Evolutionary conservation across 1,140 invertebrate genomes (phyloP).

Genomic region (Drosophila hydei): DNA sequence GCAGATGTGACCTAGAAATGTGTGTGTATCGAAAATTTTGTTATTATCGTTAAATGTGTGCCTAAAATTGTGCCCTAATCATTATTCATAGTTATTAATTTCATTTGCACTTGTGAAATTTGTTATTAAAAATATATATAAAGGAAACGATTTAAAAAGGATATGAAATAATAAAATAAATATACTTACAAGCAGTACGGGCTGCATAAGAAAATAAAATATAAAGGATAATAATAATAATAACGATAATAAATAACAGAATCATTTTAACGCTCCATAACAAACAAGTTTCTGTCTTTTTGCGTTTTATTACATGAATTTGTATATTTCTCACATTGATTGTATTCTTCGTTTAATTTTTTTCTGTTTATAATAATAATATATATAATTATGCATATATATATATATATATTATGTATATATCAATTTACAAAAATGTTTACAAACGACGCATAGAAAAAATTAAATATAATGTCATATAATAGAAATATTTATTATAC

Average conservation of each 20-base stretch:
- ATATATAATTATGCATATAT: constrained; percentile 1
- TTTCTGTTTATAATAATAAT: constrained; percentile 22
- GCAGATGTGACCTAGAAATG: constrained; percentile 3
- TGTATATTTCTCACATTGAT: constrained; percentile 78
- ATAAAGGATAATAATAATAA: constrained; percentile 28
- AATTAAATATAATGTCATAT: constrained; percentile 55
- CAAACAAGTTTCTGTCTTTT: constrained; percentile 71
- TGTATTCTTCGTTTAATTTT: constrained; percentile 42
- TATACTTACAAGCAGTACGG: constrained; percentile 76
- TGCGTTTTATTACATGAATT: constrained; percentile 77
- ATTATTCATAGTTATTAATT: constrained; percentile 18
- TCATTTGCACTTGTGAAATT: constrained; percentile 18
- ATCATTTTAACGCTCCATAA: constrained; percentile 51
- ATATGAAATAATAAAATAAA: constrained; percentile 40
- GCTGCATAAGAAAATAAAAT: constrained; percentile 47
- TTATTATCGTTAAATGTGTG: constrained; percentile 45
- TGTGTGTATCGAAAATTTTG: not conserved
- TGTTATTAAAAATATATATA: constrained; percentile 15
- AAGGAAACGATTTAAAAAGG: too few species aligned
- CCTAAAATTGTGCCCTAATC: constrained; percentile 54
- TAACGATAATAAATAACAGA: constrained; percentile 12
- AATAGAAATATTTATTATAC: constrained; percentile 51
- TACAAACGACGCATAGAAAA: constrained; percentile 74
- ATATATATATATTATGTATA: constrained; percentile 14
- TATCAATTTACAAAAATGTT: constrained; percentile 74